These are phyloP conservation scores for Zalophus californianus DNA, from an alignment of 2,797 vertebrate species.

Conservation along the genomic window DNA sequence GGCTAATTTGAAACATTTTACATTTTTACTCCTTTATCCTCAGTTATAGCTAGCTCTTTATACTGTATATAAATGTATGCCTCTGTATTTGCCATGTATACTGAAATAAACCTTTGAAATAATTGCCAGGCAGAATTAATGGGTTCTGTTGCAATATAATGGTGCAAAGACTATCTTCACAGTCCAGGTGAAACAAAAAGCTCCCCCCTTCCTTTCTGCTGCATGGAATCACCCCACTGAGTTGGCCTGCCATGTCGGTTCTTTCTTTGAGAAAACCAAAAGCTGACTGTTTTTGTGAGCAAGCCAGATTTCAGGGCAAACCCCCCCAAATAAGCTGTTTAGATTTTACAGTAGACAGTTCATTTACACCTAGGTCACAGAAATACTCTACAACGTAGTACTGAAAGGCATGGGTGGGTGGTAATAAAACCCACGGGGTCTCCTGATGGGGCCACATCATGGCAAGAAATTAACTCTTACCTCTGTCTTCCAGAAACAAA, in stretches of 20 bases:
- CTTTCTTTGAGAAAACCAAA: not conserved
- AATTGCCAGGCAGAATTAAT: conserved; percentile 78
- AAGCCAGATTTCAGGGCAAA: conserved; percentile 75
- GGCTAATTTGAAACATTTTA: conserved; percentile 77
- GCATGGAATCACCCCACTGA: conserved; percentile 49
- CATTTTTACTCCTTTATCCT: conserved; percentile 52
- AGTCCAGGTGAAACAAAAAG: conserved; percentile 14
- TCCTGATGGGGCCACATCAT: conserved; percentile 65
- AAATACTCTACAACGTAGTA: not conserved
- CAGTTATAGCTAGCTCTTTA: conserved; percentile 50
- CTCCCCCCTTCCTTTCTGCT: conserved; percentile 62
- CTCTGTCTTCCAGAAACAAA: conserved; percentile 90
- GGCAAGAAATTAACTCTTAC: conserved; percentile 78
- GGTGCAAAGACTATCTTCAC: conserved; percentile 62
- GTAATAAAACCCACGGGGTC: conserved; percentile 64
- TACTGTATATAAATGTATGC: conserved; percentile 86
- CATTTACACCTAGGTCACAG: conserved; percentile 42
- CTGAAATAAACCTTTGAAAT: conserved; percentile 85
- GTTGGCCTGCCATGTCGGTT: conserved; percentile 34
- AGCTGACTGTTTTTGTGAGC: conserved; percentile 53
- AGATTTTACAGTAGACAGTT: conserved; percentile 61
- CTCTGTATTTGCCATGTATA: conserved; percentile 83
- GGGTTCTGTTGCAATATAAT: conserved; percentile 72
- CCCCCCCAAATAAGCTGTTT: conserved; percentile 56
- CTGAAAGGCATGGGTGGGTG: not conserved